Percentiles rank a stretch among this genome's conserved stretches.
Evolutionary conservation across 2,888 invertebrate species (phyloP).

Genomic region (Drosophila setosimentum): DNA sequence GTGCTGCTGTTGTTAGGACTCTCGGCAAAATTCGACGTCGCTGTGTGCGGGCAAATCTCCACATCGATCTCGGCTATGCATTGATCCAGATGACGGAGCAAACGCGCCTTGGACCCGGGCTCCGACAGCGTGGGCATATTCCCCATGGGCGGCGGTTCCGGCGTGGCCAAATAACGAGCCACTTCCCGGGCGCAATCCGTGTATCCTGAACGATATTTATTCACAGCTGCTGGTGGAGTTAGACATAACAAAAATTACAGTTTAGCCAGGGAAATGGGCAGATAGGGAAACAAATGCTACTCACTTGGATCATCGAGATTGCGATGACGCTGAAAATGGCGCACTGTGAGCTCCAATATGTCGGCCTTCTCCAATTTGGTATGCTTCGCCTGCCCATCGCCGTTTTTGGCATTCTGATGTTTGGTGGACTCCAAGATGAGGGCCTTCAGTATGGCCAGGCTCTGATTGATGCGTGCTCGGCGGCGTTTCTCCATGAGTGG

Average conservation of each 20-base stretch:
- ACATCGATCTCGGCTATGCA: constrained; percentile 88
- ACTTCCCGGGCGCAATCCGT: constrained; percentile 89
- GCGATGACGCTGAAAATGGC: constrained; percentile 91
- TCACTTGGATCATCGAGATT: constrained; percentile 88
- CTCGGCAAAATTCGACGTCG: constrained; percentile 75
- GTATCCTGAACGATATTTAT: constrained; percentile 87
- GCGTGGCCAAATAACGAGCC: constrained; percentile 84
- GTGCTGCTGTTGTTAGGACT: constrained; percentile 82
- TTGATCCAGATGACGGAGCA: constrained; percentile 87
- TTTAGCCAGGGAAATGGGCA: not conserved
- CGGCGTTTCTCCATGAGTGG: constrained; percentile 92
- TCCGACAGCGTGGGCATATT: constrained; percentile 86
- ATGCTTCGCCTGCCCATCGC: constrained; percentile 88
- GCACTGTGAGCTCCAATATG: constrained; percentile 93
- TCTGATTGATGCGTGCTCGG: constrained; percentile 90
- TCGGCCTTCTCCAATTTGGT: constrained; percentile 93
- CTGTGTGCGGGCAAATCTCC: constrained; percentile 86
- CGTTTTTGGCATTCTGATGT: constrained; percentile 83
- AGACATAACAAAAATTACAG: not conserved
- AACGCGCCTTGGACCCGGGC: constrained; percentile 87
- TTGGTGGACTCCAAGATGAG: constrained; percentile 90
- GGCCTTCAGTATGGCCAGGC: constrained; percentile 90
- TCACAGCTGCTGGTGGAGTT: constrained; percentile 72
- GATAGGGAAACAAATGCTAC: constrained; percentile 16
- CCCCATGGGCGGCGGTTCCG: constrained; percentile 84